phyloP scores from a whole-genome alignment of 2,888 invertebrate genomes.

The Eupeodes latifasciatus region DNA sequence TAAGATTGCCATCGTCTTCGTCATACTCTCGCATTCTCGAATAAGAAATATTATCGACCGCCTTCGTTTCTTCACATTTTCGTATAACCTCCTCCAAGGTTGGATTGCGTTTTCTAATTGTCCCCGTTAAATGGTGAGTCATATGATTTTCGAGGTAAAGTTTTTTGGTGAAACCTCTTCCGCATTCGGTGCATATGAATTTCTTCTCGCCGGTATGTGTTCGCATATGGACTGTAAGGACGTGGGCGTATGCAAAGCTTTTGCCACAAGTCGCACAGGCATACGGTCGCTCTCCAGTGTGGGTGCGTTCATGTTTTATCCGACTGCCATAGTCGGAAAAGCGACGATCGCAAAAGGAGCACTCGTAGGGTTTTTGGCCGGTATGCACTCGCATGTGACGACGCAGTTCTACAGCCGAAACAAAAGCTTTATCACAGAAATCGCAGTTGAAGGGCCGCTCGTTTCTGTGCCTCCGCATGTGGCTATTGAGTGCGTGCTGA shows the following conservation, averaged over 20 bases:
- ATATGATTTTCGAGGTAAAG: slow-evolving; percentile 81
- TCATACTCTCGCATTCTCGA: slow-evolving; percentile 60
- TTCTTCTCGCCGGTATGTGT: slow-evolving; percentile 84
- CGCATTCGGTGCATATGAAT: slow-evolving; percentile 82
- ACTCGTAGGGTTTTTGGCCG: slow-evolving; percentile 83
- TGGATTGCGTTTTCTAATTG: slow-evolving; percentile 38
- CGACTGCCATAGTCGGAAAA: slow-evolving; percentile 84
- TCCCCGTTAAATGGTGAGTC: slow-evolving; percentile 78
- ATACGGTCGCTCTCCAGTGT: slow-evolving; percentile 83
- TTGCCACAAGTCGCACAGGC: slow-evolving; percentile 82
- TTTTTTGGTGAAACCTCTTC: slow-evolving; percentile 83
- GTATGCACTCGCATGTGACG: slow-evolving; percentile 84
- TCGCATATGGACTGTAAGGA: slow-evolving; percentile 81
- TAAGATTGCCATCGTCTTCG: slow-evolving; percentile 48
- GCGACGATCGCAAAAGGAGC: slow-evolving; percentile 82
- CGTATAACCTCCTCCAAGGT: slow-evolving; percentile 40
- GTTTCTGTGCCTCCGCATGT: slow-evolving; percentile 83
- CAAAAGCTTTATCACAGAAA: slow-evolving; percentile 83
- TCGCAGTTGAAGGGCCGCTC: slow-evolving; percentile 82
- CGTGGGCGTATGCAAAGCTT: slow-evolving; percentile 83
- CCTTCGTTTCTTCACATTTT: slow-evolving; percentile 32
- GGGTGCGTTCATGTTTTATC: slow-evolving; percentile 84
- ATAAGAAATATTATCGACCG: slow-evolving; percentile 15
- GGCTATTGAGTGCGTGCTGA: slow-evolving; percentile 83
- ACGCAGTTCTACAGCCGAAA: slow-evolving; percentile 83